Conservation (phyloP, 2,113 vertebrate species). For the Chauna torquata region DNA sequence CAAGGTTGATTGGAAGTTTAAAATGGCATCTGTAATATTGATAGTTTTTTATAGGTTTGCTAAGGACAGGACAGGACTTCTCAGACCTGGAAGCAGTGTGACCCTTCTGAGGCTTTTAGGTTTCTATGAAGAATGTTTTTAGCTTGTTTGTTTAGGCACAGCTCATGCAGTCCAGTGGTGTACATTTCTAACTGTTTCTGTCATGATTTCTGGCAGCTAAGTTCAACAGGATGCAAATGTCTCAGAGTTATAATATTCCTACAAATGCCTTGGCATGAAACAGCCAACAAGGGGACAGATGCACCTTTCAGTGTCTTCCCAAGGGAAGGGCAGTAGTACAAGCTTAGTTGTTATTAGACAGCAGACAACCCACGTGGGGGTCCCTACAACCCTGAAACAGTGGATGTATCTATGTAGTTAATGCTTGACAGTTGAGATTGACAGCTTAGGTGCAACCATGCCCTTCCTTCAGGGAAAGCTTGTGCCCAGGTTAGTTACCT, state of each 20-base stretch:
- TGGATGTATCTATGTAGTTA: not conserved
- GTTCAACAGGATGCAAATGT: not conserved
- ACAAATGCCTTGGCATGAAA: not conserved
- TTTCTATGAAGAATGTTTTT: not conserved
- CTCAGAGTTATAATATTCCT: not conserved
- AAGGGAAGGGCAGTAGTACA: not conserved
- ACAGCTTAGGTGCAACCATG: not conserved
- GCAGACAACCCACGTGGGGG: not conserved
- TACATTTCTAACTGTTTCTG: not conserved
- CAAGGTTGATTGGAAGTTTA: not conserved
- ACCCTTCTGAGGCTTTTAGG: not conserved
- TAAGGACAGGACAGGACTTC: not conserved
- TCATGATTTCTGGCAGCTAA: not conserved
- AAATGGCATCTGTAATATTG: not conserved
- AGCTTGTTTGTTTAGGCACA: not conserved
- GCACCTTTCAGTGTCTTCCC: not conserved
- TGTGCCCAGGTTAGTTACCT: not conserved
- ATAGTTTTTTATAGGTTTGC: not conserved
- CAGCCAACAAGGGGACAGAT: not conserved
- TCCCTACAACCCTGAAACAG: not conserved
- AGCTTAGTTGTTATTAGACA: not conserved
- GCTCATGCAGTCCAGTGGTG: not conserved
- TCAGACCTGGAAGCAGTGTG: not conserved
- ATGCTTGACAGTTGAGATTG: not conserved
- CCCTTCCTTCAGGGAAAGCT: not conserved